These are phyloP conservation scores for Epinephelus cyanopodus DNA, from an alignment of 2,113 vertebrate genomes.

Conservation along the genomic window DNA sequence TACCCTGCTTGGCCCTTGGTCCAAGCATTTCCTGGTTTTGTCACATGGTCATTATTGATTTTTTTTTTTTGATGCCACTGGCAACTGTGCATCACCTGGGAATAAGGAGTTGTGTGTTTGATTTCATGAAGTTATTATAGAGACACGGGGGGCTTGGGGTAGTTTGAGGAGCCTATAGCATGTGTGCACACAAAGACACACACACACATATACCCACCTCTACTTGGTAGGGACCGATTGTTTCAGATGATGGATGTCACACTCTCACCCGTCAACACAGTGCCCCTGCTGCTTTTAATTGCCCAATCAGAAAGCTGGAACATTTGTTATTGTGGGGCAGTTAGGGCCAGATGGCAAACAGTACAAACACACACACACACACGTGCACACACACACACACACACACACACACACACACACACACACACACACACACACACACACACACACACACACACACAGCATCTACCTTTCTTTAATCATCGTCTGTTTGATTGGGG, in stretches of 20 bases:
- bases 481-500: conserved; percentile 52
- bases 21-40: conserved; percentile 56
- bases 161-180: conserved; percentile 62
- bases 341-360: conserved; percentile 79
- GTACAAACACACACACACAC: conserved; percentile 29
- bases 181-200: conserved; percentile 12
- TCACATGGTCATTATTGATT: conserved; percentile 73
- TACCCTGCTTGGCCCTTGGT: conserved; percentile 25
- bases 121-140: conserved; percentile 78
- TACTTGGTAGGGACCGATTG: conserved; percentile 73
- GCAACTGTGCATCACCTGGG: conserved; percentile 67
- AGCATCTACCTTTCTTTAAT: conserved; percentile 67
- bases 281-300: conserved; percentile 84
- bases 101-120: conserved; percentile 77
- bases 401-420: conserved; percentile 11
- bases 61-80: conserved; percentile 57
- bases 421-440: conserved; percentile 12
- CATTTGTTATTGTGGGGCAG: conserved; percentile 81
- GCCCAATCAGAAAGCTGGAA: conserved; percentile 82
- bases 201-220: conserved; percentile 39
- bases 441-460: background rate
- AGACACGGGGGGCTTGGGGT: conserved; percentile 67
- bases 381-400: conserved; percentile 2
- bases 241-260: conserved; percentile 83
- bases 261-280: conserved; percentile 78